Evolutionary conservation across 2,888 invertebrate species (phyloP).

Genomic region (Clunio marinus): DNA sequence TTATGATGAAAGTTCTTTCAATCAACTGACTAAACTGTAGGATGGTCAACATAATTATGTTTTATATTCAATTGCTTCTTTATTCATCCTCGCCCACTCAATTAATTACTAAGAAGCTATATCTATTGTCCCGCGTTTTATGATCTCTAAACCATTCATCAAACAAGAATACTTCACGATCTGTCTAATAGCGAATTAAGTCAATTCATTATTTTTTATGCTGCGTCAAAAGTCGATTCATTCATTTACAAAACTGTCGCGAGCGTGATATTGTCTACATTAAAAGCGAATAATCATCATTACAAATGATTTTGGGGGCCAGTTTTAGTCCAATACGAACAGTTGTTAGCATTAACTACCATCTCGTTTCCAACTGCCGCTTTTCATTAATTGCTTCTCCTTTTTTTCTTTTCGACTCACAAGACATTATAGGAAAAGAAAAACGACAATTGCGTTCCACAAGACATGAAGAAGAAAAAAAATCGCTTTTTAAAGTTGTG

Average conservation of each 20-base stretch:
- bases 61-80: too few relatives aligned
- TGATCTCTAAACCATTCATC: not conserved
- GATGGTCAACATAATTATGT: too few relatives aligned
- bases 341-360: not conserved
- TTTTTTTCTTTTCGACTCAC: too few relatives aligned
- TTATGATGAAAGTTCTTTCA: too few relatives aligned
- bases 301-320: not conserved
- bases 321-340: not conserved
- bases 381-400: constrained; percentile 17
- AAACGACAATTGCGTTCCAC: not conserved
- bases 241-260: not conserved
- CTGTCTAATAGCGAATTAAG: constrained; percentile 2
- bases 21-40: too few relatives aligned
- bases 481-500: constrained; percentile 17
- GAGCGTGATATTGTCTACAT: not conserved
- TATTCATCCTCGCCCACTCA: constrained; percentile 13
- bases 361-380: not conserved
- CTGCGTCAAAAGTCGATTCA: not conserved
- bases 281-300: not conserved
- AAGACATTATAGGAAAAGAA: not conserved
- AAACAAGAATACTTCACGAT: not conserved
- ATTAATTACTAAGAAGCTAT: constrained; percentile 11
- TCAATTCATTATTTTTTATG: constrained; percentile 15
- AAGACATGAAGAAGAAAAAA: not conserved
- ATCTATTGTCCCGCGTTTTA: not conserved